Base-by-base conservation (phyloP, 2,113 vertebrate species). In the Leptobrachium leishanense region DNA sequence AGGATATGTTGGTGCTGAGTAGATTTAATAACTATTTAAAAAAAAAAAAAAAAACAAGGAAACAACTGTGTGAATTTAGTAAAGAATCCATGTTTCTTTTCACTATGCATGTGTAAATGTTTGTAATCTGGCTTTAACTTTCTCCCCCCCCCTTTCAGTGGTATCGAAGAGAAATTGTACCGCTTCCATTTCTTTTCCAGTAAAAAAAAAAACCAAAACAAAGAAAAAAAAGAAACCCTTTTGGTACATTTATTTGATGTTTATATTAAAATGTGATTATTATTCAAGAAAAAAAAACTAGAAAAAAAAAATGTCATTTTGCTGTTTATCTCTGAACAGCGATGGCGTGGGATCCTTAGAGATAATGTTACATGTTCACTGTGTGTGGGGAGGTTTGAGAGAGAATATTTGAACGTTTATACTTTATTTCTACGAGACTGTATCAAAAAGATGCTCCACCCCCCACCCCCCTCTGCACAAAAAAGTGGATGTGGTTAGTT, bases 201-300 rank as follows among this genome's bases (percentile, higher is more conserved):
- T 93, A 90, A 91, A 88, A 90, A 70, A 1, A 68, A 43, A 68
- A 2, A 41, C 13, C 44, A 50, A 2, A 41, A 43, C 44, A 50
- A 68, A 31, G 1, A 31, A 31, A 31, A 31, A 31, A 31, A 31
- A 31, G 20, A 31, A 31, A 31, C 20, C 13, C 77, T 93, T 92
- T 95, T 94, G 92, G 92, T 95, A 94, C 95, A 93, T 96, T 31
- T 93, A 94, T 96, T 95, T 96, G 92, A 94, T 95, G 95, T 96
- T 95, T 96, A 95, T 94, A 94, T 95, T 95, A 94, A 95, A 95
- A 94, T 93, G 93, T 95, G 94, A 96, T 93, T 93, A 94, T 94
- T 94, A 95, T 95, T 91, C 90, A 89, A 91, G 90, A 89, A 93
- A 92, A 89, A 91, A 94, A 41, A 91, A 94, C 1, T 1, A 1